Base-by-base conservation (phyloP, 2,797 vertebrate species). In the Diplodus puntazzo region DNA sequence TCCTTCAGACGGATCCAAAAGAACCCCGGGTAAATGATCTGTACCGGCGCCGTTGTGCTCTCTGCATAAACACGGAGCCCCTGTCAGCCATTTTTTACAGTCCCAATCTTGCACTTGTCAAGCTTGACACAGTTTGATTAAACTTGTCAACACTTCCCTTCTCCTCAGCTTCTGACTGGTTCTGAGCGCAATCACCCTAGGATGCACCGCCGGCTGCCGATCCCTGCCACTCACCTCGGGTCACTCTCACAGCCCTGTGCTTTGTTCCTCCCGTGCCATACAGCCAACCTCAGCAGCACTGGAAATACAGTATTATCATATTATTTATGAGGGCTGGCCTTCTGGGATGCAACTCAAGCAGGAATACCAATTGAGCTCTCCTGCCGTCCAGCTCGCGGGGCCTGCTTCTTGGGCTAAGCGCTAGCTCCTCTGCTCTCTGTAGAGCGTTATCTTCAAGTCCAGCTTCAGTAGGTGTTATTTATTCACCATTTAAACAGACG, bases 271-370 rank as follows among this genome's bases (percentile, higher is more conserved):
- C 54, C 2, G 74, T 77, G 84, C 82, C 80, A 81, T 89, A 89
- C 87, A 89, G 91, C 91, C 89, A 86, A 92, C 88, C 91, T 93
- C 92, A 90, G 93, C 90, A 90, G 86, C 80, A 72, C 85, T 90
- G 82, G 84, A 92, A 92, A 88, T 86, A 80, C 57, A 69, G 80
- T 80, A 91, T 93, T 94, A 93, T 94, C 90, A 93, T 92, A 93
- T 91, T 93, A 94, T 94, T 94, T 94, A 94, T 94, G 90, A 94
- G 88, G 78, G 55, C 81, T 66, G 87, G 90, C 85, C 89, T 89
- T 93, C 87, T 83, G 88, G 84, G 92, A 92, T 90, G 89, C 87
- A 91, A 87, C 88, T 93, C 84, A 81, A 87, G 88, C 90, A 92
- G 84, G 92, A 93, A 94, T 93, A 91, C 81, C 92, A 94, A 92